These are phyloP conservation scores for Fragum sueziense DNA, from an alignment of 2,888 invertebrate genomes.

Conservation along the genomic window DNA sequence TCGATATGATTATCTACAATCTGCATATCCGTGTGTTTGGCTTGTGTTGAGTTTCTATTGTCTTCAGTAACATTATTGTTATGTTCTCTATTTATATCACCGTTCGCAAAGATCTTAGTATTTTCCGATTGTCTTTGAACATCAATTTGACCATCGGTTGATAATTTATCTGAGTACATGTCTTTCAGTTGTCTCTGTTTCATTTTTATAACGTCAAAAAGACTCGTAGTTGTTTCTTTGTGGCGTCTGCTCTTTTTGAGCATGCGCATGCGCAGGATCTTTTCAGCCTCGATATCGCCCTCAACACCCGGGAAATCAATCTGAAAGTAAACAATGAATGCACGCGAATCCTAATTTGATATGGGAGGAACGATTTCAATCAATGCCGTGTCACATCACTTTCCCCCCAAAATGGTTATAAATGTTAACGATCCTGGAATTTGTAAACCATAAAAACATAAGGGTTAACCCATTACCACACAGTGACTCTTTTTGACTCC, in stretches of 20 bases:
- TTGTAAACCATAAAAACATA: too few relatives aligned
- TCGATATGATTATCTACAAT: too few relatives aligned
- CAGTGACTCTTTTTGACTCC: too few relatives aligned
- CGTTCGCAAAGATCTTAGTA: neutral
- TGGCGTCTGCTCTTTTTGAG: constrained; percentile 37
- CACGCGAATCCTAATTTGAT: too few relatives aligned
- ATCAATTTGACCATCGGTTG: neutral
- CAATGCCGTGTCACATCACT: too few relatives aligned
- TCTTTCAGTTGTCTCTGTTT: constrained; percentile 11
- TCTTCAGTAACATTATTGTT: neutral
- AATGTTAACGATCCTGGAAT: too few relatives aligned
- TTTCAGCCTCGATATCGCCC: constrained; percentile 43
- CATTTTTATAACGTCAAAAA: constrained; percentile 17
- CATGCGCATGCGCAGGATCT: constrained; percentile 42
- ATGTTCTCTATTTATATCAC: neutral
- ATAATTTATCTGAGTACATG: neutral
- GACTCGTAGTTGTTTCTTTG: constrained; percentile 11
- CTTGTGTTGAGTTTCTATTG: neutral
- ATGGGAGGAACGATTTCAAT: too few relatives aligned
- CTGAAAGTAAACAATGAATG: too few relatives aligned
- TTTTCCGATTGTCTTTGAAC: neutral
- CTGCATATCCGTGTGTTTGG: neutral
- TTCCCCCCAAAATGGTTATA: too few relatives aligned
- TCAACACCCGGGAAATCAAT: constrained; percentile 6
- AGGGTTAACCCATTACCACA: too few relatives aligned